Evolutionary conservation across 2,113 vertebrate species (phyloP), one percentile per base, ranked within the genome.

Genomic region (Neopipo cinnamomea): DNA sequence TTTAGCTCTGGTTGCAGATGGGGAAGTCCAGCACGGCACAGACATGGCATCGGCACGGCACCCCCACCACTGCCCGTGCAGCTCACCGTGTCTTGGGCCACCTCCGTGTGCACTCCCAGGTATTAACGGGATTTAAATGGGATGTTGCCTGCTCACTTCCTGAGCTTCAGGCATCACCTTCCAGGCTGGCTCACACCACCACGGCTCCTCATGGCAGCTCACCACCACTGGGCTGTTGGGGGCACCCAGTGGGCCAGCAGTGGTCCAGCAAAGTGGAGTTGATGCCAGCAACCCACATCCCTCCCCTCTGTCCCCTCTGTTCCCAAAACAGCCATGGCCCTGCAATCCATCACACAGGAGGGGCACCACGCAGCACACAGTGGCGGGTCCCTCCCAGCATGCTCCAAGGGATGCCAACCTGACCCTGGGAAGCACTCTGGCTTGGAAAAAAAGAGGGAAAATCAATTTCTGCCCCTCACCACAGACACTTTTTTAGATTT

Each of bases 191-290:
- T 59, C 5, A 13, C 77, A 39, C n/a, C 24, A 7, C 6, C 27
- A 1, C 7, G 6, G 61, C 66, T n/a, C 39, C 6, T 18, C 50
- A 23, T 3, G 10, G 76, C 81, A 23, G 5, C 73, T 30, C 6
- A 6, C 14, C 16, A 6, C 39, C 39, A 2, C 87, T 1, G 27
- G 39, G 81, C 21, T 25, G 42, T 31, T 2, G 0, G 12, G 37
- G 49, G 41, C 33, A 79, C 12, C 41, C 35, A 1, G 50, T 0
- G 5, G 12, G 79, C 46, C 33, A 14, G 46, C 15, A 20, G 30
- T 5, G 11, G 20, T 14, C 23, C 1, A 0, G 47, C 6, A 2
- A 9, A 77, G 33, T 0, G 0, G 21, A 50, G 8, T 25, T 6
- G 4, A 7, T 9, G 72, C 27, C 75, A 33, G 33, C 6, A 6